Evolutionary conservation across 2,888 invertebrate genomes (phyloP), one percentile per base, ranked within the genome.

Genomic region (Electrophaes corylata): DNA sequence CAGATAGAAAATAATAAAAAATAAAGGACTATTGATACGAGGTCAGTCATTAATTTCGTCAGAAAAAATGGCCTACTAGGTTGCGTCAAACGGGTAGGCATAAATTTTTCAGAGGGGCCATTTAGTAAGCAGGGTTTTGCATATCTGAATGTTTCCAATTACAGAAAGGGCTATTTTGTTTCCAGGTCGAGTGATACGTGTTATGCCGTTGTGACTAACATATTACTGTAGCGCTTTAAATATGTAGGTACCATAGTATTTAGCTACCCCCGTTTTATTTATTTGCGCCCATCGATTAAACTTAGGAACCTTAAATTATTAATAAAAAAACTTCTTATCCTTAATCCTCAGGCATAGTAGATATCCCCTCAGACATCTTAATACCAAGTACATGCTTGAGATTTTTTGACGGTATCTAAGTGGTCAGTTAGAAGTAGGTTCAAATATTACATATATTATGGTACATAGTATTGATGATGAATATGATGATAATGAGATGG

Each of bases 121-220:
- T 84, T 83, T 78, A 70, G 72, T 73, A 65, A 73, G 64, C 74
- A 70, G 75, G 80, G 84, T 84, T 86, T 84, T 85, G 83, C 84
- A 84, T 86, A 83, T 83, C 82, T 79, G 75, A 83, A 84, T 82
- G 78, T 83, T 79, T 80, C 78, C 81, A 83, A 84, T 83, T 85
- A 85, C 81, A 69, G 73, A 75, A 78, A 78, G 76, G 80, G 73
- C 75, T 69, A 71, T 63, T 59, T 68, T 57, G 62, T 65, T 60
- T 64, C 44, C 66, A 74, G 75, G 62, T 18, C 60, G 75, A 74
- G 65, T 57, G 33, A 67, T 53, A 66, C 60, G 62, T 45, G 31
- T 40, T 47, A 50, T 46, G 39, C n/a, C 16, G 29, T 44, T 39
- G 44, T 16, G 20, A 35, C 16, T 41, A 31, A 18, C 29, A 29